Evolutionary conservation across 2,113 vertebrate genomes (phyloP).

Genomic region (Nothobranchius furzeri): DNA sequence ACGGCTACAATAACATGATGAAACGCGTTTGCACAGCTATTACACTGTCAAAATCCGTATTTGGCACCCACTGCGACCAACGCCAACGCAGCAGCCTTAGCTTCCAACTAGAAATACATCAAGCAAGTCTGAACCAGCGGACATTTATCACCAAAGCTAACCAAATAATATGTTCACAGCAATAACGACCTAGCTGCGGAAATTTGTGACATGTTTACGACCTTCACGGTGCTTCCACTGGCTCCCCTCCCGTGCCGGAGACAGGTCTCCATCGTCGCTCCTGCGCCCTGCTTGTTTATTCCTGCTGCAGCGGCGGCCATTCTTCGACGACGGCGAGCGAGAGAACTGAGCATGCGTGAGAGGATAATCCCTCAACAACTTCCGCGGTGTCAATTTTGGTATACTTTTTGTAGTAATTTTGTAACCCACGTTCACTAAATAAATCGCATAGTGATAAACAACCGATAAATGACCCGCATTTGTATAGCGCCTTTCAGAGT

Average conservation of each 20-base stretch:
- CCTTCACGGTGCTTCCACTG: conserved; percentile 84
- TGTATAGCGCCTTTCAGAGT: too few relatives aligned
- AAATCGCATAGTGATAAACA: too few relatives aligned
- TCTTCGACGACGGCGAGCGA: conserved; percentile 57
- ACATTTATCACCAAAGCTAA: not conserved
- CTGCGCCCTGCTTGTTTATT: conserved; percentile 85
- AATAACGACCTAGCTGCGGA: not conserved
- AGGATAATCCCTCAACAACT: conserved; percentile 22
- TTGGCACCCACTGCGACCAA: not conserved
- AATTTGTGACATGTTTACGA: conserved; percentile 52
- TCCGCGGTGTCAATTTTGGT: conserved; percentile 31
- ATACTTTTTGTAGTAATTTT: not conserved
- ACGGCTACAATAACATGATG: too few relatives aligned
- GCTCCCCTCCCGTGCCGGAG: conserved; percentile 76
- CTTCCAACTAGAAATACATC: conserved; percentile 22
- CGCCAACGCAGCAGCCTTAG: conserved; percentile 61
- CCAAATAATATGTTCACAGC: not conserved
- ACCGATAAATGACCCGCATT: too few relatives aligned
- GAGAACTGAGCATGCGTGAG: conserved; percentile 4
- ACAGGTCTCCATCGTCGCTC: conserved; percentile 76
- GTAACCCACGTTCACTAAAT: too few relatives aligned
- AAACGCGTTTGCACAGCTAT: not conserved
- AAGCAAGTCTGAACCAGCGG: conserved; percentile 3
- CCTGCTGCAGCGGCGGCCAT: conserved; percentile 84
- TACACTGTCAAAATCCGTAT: not conserved